phyloP scores from a whole-genome alignment of 1,140 invertebrate genomes.

The Metaphire vulgaris region DNA sequence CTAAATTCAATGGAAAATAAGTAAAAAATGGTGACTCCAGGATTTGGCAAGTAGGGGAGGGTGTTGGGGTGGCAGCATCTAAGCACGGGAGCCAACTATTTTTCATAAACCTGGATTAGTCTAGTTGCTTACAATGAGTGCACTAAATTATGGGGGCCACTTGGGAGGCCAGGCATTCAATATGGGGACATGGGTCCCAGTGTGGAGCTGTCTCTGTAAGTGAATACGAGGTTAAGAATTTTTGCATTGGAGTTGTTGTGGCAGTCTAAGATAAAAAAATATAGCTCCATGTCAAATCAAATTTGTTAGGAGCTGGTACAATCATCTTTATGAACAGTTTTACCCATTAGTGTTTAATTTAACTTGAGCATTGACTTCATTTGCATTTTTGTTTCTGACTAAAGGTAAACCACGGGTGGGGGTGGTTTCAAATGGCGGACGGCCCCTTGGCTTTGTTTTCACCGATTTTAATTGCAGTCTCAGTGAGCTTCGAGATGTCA shows the following conservation, averaged over 20 bases:
- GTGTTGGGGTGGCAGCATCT: too few species aligned
- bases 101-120: too few species aligned
- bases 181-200: too few species aligned
- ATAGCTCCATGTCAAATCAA: not conserved
- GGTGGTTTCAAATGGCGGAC: constrained; percentile 35
- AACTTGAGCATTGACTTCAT: not conserved
- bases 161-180: too few species aligned
- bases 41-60: too few species aligned
- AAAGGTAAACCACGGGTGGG: constrained; percentile 44
- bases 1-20: too few species aligned
- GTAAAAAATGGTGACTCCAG: too few species aligned
- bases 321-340: too few species aligned
- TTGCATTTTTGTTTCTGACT: constrained; percentile 23
- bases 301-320: not conserved
- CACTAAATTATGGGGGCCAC: too few species aligned
- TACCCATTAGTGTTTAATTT: not conserved
- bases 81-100: too few species aligned
- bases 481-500: constrained; percentile 34
- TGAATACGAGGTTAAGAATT: not conserved
- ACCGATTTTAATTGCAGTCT: constrained; percentile 35
- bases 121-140: too few species aligned
- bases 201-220: not conserved
- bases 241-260: not conserved
- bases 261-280: not conserved
- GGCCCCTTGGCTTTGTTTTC: constrained; percentile 43